A percentile compares a stretch with the other conserved stretches of the same genome.
phyloP scores from a whole-genome alignment of 2,888 invertebrate genomes.

The Andrena hattorfiana region DNA sequence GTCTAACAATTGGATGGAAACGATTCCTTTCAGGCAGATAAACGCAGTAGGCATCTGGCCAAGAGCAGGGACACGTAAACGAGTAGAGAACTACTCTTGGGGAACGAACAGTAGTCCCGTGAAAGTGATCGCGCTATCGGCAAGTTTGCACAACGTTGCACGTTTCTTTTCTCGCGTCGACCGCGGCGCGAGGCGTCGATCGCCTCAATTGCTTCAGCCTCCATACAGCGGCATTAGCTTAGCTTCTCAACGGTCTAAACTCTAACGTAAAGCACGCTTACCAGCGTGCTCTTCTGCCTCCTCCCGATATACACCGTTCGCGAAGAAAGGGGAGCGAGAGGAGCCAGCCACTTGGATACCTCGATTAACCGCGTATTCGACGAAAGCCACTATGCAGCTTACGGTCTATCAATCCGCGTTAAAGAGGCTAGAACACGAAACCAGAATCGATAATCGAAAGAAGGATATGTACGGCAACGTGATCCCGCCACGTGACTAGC shows the following conservation, averaged over 20 bases:
- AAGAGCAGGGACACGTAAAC: background rate
- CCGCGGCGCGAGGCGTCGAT: background rate
- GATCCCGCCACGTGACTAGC: conserved; percentile 64
- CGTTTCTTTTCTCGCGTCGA: background rate
- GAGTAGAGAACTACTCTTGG: no score
- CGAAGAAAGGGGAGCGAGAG: no score
- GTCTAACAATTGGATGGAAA: conserved; percentile 16
- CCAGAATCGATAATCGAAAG: conserved; percentile 63
- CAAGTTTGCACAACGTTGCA: background rate
- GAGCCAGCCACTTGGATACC: no score
- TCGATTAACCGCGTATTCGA: no score
- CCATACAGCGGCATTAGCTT: background rate
- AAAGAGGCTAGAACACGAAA: conserved; percentile 16
- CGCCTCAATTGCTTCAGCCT: background rate
- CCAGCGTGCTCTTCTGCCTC: background rate
- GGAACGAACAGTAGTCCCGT: no score
- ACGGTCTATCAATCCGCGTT: background rate
- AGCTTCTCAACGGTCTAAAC: conserved; percentile 7
- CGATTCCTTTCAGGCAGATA: background rate
- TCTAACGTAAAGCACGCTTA: background rate
- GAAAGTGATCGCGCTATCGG: no score
- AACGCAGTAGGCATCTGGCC: conserved; percentile 3
- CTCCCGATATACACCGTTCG: background rate
- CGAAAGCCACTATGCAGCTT: background rate
- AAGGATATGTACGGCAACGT: conserved; percentile 61